Percentiles rank a stretch among this genome's conserved stretches.
Evolutionary conservation across 2,113 vertebrate genomes (phyloP).

Genomic region (Parotia lawesii): DNA sequence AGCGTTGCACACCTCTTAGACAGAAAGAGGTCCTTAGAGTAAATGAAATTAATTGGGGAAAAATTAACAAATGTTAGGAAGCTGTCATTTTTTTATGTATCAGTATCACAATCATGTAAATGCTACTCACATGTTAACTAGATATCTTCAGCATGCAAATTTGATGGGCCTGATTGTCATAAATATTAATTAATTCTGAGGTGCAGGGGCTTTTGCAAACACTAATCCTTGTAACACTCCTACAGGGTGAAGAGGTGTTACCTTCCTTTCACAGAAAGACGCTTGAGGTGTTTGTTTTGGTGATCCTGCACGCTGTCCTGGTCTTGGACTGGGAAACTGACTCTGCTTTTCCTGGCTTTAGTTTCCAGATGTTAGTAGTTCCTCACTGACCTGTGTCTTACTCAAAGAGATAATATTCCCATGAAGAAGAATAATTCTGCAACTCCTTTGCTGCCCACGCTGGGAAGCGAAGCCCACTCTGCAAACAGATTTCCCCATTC

Average conservation of each 20-base stretch:
- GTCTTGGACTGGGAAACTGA: not conserved
- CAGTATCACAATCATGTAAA: not conserved
- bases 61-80: conserved; percentile 25
- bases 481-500: not conserved
- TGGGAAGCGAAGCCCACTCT: not conserved
- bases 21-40: not conserved
- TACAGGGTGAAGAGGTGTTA: not conserved
- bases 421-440: not conserved
- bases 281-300: not conserved
- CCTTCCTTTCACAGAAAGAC: not conserved
- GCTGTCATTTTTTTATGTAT: not conserved
- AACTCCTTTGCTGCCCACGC: not conserved
- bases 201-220: not conserved
- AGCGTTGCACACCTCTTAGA: not conserved
- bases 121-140: not conserved
- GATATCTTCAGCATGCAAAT: not conserved
- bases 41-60: conserved; percentile 38
- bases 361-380: not conserved
- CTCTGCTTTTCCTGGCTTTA: not conserved
- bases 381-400: not conserved
- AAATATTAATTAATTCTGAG: not conserved
- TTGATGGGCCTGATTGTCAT: not conserved
- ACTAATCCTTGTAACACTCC: not conserved
- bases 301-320: rapidly evolving
- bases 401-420: not conserved